Percentiles rank a stretch among this genome's conserved stretches.
Conservation (phyloP, 2,888 invertebrate species). For the Callinectes sapidus region DNA sequence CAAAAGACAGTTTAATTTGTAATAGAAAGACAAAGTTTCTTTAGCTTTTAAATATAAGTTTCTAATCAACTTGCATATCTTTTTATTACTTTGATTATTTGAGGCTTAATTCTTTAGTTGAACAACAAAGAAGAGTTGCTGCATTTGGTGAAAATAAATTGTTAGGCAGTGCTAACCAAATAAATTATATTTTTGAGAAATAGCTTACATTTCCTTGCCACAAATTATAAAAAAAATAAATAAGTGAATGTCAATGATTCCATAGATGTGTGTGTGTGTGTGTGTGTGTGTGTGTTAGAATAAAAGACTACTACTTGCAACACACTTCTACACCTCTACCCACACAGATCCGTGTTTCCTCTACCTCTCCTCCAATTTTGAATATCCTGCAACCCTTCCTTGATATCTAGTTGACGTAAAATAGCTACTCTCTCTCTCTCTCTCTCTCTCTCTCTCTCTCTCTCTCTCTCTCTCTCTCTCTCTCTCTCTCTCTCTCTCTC, state of each 20-base stretch:
- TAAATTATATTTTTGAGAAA: slow-evolving; percentile 65
- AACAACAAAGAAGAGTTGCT: not conserved
- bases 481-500: too few species aligned
- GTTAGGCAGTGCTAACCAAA: slow-evolving; percentile 58
- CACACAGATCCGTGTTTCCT: too few species aligned
- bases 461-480: too few species aligned
- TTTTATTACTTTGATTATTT: slow-evolving; percentile 9
- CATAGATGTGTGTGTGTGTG: not conserved
- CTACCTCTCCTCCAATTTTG: too few species aligned
- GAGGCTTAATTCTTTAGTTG: not conserved
- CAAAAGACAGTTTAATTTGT: slow-evolving; percentile 24
- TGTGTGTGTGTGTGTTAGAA: not conserved
- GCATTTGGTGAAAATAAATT: slow-evolving; percentile 55
- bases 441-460: too few species aligned
- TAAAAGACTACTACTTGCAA: too few species aligned
- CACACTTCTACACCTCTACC: too few species aligned
- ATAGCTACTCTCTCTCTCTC: too few species aligned
- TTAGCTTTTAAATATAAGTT: not conserved
- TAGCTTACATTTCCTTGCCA: not conserved
- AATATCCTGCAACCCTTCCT: too few species aligned
- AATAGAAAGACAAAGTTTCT: not conserved
- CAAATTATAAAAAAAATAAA: not conserved
- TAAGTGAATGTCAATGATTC: not conserved
- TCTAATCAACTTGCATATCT: slow-evolving; percentile 24
- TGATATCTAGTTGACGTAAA: too few species aligned